Conservation (phyloP, 2,888 invertebrate genomes). For the Schrankia costaestrigalis region DNA sequence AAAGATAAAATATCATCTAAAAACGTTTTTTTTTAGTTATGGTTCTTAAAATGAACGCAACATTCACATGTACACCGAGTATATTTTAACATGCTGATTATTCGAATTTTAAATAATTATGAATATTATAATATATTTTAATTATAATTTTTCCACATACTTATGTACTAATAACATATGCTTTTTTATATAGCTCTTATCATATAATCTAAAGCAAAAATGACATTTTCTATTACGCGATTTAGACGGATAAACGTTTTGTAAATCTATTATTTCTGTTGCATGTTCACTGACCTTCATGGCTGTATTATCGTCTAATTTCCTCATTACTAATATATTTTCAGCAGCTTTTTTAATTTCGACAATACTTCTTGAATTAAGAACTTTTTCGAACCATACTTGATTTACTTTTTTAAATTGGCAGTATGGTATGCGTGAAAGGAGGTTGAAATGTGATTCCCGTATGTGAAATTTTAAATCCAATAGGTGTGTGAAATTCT, state of each 20-base stretch:
- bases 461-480: conserved; percentile 48
- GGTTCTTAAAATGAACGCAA: no score
- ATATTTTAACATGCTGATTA: not conserved
- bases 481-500: conserved; percentile 18
- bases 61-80: not conserved
- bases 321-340: conserved; percentile 43
- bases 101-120: no score
- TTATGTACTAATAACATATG: conserved; percentile 3
- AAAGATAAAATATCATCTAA: no score
- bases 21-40: no score
- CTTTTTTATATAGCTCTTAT: conserved; percentile 4
- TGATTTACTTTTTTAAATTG: conserved; percentile 47
- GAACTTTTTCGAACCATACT: conserved; percentile 56
- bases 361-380: conserved; percentile 41
- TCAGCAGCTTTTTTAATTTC: conserved; percentile 49
- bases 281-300: conserved; percentile 17
- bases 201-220: conserved; percentile 1
- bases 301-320: conserved; percentile 26
- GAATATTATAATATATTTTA: no score
- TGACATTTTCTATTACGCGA: not conserved
- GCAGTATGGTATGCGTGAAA: conserved; percentile 29
- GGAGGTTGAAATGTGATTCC: conserved; percentile 46
- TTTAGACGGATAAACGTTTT: conserved; percentile 16
- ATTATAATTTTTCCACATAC: conserved; percentile 1
- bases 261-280: conserved; percentile 32